These are phyloP conservation scores for Tiphia femorata DNA, from an alignment of 2,888 invertebrate species.

Conservation along the genomic window DNA sequence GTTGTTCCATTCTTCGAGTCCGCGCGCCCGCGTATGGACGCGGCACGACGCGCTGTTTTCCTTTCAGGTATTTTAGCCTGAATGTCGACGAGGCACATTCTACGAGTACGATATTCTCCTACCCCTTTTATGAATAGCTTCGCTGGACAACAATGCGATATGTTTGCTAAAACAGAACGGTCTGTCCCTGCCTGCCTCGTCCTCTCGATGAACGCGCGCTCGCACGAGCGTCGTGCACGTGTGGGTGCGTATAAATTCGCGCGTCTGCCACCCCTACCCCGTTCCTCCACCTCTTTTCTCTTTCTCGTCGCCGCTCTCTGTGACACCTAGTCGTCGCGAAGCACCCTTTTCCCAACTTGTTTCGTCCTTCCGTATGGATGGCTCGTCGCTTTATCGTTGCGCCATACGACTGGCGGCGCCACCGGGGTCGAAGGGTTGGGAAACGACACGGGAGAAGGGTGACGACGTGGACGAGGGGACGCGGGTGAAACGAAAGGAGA, in stretches of 20 bases:
- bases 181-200: too few species aligned
- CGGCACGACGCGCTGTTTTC: too few species aligned
- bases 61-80: constrained; percentile 13
- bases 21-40: background rate
- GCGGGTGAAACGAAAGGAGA: background rate
- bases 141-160: constrained; percentile 20
- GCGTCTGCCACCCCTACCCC: background rate
- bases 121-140: constrained; percentile 15
- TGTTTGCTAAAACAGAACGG: constrained; percentile 16
- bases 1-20: constrained; percentile 4
- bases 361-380: too few species aligned
- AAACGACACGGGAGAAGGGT: constrained; percentile 1
- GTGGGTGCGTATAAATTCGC: too few species aligned
- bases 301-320: background rate
- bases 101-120: constrained; percentile 7
- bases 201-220: too few species aligned
- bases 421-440: background rate
- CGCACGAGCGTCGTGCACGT: too few species aligned
- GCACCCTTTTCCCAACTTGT: too few species aligned
- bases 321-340: background rate
- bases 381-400: background rate
- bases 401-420: background rate
- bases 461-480: background rate
- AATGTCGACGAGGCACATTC: background rate
- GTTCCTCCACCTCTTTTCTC: background rate